These are phyloP conservation scores for Siphamia tubifer DNA, from an alignment of 2,113 vertebrate species.

Conservation along the genomic window DNA sequence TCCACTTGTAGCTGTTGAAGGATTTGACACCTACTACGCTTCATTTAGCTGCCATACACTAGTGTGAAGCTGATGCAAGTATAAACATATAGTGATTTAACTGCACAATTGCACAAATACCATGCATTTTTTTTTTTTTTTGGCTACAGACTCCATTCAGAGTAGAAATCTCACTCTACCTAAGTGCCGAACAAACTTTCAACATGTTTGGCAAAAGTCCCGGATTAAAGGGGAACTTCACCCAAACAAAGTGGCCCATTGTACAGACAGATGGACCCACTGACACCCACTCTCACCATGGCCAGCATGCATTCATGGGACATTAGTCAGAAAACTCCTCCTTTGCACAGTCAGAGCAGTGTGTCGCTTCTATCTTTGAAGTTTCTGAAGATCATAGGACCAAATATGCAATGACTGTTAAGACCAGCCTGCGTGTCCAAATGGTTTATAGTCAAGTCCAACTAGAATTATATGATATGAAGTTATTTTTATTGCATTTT, in stretches of 20 bases:
- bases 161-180: slow-evolving; percentile 22
- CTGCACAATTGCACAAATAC: too few relatives aligned
- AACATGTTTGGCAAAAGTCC: slow-evolving; percentile 33
- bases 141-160: neutral
- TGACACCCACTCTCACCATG: slow-evolving; percentile 57
- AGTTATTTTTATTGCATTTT: too few relatives aligned
- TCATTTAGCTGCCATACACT: too few relatives aligned
- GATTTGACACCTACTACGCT: too few relatives aligned
- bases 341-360: slow-evolving; percentile 44
- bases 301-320: slow-evolving; percentile 60
- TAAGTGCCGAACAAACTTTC: slow-evolving; percentile 50
- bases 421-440: neutral
- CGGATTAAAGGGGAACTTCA: slow-evolving; percentile 39
- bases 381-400: neutral
- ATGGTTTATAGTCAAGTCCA: neutral
- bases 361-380: slow-evolving; percentile 40
- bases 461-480: too few relatives aligned
- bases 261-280: slow-evolving; percentile 49
- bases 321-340: slow-evolving; percentile 55
- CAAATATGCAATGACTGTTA: neutral
- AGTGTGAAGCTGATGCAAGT: too few relatives aligned
- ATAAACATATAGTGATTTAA: too few relatives aligned
- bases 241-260: slow-evolving; percentile 58
- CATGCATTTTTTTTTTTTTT: neutral
- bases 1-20: too few relatives aligned